A percentile compares a stretch with the other conserved stretches of the same genome.
These are phyloP conservation scores for Thalassoma bifasciatum DNA, from an alignment of 2,113 vertebrate species.

Conservation along the genomic window DNA sequence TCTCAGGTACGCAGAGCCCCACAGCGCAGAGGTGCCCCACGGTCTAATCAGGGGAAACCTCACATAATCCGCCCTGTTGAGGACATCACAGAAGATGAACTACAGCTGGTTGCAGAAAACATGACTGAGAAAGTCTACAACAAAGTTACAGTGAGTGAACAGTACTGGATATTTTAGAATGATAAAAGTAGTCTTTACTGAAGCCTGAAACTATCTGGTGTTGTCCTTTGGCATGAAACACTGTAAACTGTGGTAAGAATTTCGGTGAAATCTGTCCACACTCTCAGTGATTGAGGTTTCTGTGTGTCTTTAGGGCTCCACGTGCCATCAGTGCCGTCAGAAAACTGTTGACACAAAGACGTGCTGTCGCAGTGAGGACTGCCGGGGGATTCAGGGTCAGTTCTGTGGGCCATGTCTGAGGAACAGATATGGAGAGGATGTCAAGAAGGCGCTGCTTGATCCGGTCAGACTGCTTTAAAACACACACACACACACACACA, in stretches of 20 bases:
- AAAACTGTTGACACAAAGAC: constrained; percentile 85
- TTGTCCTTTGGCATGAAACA: not conserved
- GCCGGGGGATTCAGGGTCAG: constrained; percentile 82
- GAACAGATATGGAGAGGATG: constrained; percentile 85
- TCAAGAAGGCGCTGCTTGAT: constrained; percentile 80
- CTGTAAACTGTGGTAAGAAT: not conserved
- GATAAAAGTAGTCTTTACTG: not conserved
- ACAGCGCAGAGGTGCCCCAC: constrained; percentile 26
- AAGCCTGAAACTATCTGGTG: not conserved
- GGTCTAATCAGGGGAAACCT: constrained; percentile 64
- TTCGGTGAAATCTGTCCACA: not conserved
- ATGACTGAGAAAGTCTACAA: constrained; percentile 83
- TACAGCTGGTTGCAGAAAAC: constrained; percentile 78
- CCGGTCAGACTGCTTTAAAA: constrained; percentile 70
- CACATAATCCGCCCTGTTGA: constrained; percentile 76
- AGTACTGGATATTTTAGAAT: not conserved
- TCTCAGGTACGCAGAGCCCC: constrained; percentile 66
- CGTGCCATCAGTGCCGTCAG: constrained; percentile 86
- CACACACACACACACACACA: not conserved
- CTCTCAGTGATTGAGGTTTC: not conserved
- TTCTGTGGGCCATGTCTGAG: constrained; percentile 86
- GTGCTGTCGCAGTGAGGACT: constrained; percentile 80
- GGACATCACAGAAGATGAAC: constrained; percentile 81
- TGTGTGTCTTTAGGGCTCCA: constrained; percentile 77
- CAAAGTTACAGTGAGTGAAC: constrained; percentile 70